Conservation (phyloP, 2,888 invertebrate species). For the Danaus chrysippus region DNA sequence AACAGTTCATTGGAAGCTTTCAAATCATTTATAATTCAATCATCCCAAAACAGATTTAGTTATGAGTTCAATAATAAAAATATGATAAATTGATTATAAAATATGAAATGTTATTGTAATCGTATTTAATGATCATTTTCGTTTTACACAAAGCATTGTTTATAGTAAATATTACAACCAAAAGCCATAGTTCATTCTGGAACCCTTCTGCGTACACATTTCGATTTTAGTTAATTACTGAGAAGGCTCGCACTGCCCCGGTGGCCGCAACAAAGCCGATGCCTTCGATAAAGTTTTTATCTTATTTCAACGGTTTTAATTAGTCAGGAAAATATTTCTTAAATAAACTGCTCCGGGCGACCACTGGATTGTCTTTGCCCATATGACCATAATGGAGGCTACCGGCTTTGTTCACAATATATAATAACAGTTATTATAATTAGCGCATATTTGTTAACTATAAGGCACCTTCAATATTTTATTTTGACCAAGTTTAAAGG, state of each 20-base stretch:
- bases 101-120: neutral
- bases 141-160: neutral
- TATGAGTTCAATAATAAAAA: no score
- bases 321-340: slow-evolving; percentile 78
- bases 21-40: no score
- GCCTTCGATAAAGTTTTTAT: slow-evolving; percentile 76
- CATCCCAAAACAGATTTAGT: no score
- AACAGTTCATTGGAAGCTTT: no score
- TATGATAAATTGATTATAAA: neutral
- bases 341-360: slow-evolving; percentile 65
- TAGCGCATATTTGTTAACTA: slow-evolving; percentile 52
- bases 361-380: slow-evolving; percentile 64
- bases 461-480: slow-evolving; percentile 3
- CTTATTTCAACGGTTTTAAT: slow-evolving; percentile 78
- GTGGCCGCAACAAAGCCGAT: slow-evolving; percentile 76
- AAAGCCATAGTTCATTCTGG: slow-evolving; percentile 13
- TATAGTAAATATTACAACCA: neutral
- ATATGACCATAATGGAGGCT: slow-evolving; percentile 58
- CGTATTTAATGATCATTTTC: no score
- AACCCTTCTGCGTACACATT: slow-evolving; percentile 13
- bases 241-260: slow-evolving; percentile 51
- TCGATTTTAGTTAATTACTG: slow-evolving; percentile 72
- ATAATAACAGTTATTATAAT: slow-evolving; percentile 62
- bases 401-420: slow-evolving; percentile 64
- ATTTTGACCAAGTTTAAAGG: neutral